Base-by-base conservation (phyloP, 30 jellyfish, hydroid and myxozoan genomes). In the Aurelia sp. region DNA sequence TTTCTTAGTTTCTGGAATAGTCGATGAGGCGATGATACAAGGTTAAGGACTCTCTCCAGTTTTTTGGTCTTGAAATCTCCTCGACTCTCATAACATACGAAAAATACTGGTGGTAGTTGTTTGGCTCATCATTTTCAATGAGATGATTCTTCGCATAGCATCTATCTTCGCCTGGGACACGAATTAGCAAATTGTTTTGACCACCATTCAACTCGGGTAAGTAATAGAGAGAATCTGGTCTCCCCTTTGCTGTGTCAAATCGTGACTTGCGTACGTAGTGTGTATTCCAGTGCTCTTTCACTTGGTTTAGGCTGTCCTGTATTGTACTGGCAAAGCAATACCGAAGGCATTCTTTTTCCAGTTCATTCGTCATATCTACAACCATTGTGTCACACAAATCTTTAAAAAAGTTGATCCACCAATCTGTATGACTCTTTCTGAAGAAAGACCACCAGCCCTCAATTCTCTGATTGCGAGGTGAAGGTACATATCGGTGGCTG, bases 391-490 rank as follows among this genome's bases (percentile, higher is more conserved):
- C 75, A 22, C 84, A 68, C 19, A 70, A 1, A 63, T 88, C 93
- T 71, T 79, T 80, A 76, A 88, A 88, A 74, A 67, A 70, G 63
- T 81, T 89, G 30, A 55, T 61, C 94, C 90, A 89, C 97, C 97
- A 89, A 12, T 50, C 44, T 41, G 80, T 12, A 24, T 93, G 67
- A 60, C 48, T 30, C 44, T 64, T 71, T 18, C 86, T n/a, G 21
- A 68, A 62, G 59, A 61, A 67, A n/a, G 93, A 80, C 97, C 94
- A 71, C 97, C 97, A 89, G 63, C 90, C 24, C 67, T 89, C 93
- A 38, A 80, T 89, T 22, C 90, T 21, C 61, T 81, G 97, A 80
- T 89, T 89, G 38, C 94, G 72, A 48, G 97, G 85, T 4, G 93
- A 80, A 10, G 93, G 80, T 0, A 72, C 97, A 64, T 78, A 89